A percentile compares a stretch with the other conserved stretches of the same genome.
These are phyloP conservation scores for Mythimna lalbum DNA, from an alignment of 2,888 invertebrate species.

Conservation along the genomic window DNA sequence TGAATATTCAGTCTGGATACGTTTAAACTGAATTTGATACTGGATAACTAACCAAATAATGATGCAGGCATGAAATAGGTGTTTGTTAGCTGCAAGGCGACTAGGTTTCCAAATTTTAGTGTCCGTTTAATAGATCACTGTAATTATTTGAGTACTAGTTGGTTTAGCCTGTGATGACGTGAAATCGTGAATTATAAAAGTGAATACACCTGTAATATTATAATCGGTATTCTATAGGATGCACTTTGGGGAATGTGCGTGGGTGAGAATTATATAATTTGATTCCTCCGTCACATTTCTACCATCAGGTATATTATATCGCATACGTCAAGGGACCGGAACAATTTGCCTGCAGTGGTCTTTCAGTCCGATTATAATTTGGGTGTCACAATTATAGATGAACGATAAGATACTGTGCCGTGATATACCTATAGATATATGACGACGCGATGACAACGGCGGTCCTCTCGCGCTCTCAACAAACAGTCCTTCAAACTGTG, in stretches of 20 bases:
- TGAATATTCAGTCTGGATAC: conserved; percentile 32
- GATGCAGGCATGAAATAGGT: not conserved
- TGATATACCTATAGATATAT: not conserved
- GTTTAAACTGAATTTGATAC: conserved; percentile 1
- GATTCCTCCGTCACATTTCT: no score
- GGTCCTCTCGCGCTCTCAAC: not conserved
- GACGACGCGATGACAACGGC: not conserved
- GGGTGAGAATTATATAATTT: no score
- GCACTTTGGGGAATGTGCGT: no score
- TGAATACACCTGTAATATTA: no score
- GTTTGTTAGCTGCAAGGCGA: not conserved
- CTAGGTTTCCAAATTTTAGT: not conserved
- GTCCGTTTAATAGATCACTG: not conserved
- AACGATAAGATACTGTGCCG: not conserved
- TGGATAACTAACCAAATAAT: not conserved
- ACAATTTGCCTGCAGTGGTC: no score
- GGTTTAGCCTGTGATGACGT: not conserved
- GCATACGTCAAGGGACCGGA: no score
- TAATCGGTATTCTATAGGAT: no score
- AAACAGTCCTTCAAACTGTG: conserved; percentile 23
- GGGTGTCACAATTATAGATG: not conserved
- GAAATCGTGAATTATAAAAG: no score
- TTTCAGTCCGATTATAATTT: no score
- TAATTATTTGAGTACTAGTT: not conserved
- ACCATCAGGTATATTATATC: no score